Evolutionary conservation across 1,140 invertebrate genomes (phyloP).

Genomic region (Pomacea maculata): DNA sequence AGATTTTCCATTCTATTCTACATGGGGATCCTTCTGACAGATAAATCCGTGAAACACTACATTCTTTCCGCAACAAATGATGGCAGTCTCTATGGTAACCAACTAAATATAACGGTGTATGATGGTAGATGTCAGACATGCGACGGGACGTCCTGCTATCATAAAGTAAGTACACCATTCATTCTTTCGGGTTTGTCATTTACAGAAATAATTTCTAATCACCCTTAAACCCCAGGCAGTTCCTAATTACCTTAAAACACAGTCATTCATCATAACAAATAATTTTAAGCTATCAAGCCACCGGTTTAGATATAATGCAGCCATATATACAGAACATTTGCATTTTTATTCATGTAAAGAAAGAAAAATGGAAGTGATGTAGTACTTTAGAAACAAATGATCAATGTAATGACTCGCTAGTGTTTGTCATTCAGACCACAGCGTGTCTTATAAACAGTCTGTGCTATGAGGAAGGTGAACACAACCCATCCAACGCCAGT

Average conservation of each 20-base stretch:
- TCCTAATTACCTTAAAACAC: no score
- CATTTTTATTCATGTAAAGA: no score
- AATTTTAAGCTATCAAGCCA: no score
- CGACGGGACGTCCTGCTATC: background rate
- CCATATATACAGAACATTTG: no score
- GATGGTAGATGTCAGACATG: slow-evolving; percentile 3
- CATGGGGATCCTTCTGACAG: background rate
- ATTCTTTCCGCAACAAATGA: slow-evolving; percentile 12
- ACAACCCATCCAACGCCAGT: slow-evolving; percentile 7
- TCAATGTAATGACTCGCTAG: background rate
- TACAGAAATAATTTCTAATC: no score
- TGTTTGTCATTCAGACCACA: background rate
- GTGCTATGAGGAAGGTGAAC: background rate
- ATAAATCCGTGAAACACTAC: background rate
- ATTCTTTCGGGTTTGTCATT: no score
- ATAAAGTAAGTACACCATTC: background rate
- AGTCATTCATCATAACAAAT: no score
- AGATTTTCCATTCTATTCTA: background rate
- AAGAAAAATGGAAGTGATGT: background rate
- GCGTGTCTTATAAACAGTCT: slow-evolving; percentile 16
- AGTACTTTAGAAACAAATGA: no score
- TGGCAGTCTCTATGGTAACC: slow-evolving; percentile 6
- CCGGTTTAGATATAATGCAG: no score
- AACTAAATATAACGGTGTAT: background rate
- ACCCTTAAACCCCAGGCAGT: no score